Evolutionary conservation across 1,140 invertebrate genomes (phyloP), one percentile per base, ranked within the genome.

Genomic region (Geopemphigus sp.): DNA sequence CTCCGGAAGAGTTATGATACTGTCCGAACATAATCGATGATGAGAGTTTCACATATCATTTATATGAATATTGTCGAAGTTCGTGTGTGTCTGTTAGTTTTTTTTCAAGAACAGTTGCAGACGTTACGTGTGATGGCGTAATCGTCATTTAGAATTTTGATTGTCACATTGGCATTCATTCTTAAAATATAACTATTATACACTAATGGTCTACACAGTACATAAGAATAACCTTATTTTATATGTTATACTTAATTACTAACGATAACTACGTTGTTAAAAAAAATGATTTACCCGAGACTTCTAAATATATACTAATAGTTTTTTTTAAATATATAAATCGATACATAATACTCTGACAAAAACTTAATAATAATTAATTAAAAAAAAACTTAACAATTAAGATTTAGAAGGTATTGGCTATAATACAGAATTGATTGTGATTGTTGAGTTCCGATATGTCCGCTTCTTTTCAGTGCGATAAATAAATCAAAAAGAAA

Each of bases 111-210:
- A 78, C 39, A 78, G 74, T 63, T 56, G 32, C 22, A 47, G 74
- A 78, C 74, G 56, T 78, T 50, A 47, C 56, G 74, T n/a, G 17
- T 61, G 57, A 63, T 61, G 29, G 74, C 74, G 56, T 24, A 78
- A 24, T 47, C 54, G 74, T 78, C 74, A 47, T 61, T 78, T 78
- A 78, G 74, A 78, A 78, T 78, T 78, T 78, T 78, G 74, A 78
- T 78, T 78, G 74, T 78, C 74, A 78, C 74, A 63, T 78, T 78
- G 74, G 74, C 74, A 78, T 78, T 78, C 74, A 78, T 78, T 11
- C 56, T 78, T 61, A 78, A 24, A 61, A 61, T 59, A 56, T 76
- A 22, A 22, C 39, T 61, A 78, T 63, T 63, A 76, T 12, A 26
- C n/a, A 24, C 72, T 78, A 78, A 78, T 19, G 50, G 56, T 53